Base-by-base conservation (phyloP, 2,888 invertebrate genomes). In the Antitype chi region DNA sequence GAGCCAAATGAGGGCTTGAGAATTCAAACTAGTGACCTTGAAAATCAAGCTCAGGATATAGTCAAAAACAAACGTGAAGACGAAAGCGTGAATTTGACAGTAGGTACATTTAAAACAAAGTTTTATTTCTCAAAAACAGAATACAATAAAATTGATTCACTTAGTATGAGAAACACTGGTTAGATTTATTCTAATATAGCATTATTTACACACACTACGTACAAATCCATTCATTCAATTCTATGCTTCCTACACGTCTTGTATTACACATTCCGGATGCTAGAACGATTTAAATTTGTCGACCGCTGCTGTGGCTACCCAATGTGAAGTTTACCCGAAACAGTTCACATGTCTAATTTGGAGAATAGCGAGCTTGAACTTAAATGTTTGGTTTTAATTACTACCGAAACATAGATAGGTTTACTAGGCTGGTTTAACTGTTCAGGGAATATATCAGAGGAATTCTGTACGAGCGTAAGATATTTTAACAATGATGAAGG, bases 191-290 rank as follows among this genome's bases (percentile, higher is more conserved):
- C 73, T 76, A 78, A 80, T 78, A 84, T 62, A 79, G 80, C 38
- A 85, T 80, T 87, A 85, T 88, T 89, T 84, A 84, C 82, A 78
- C 74, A 74, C 60, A 76, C 80, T 80, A 80, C 84, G 76, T 84
- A 84, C 78, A 84, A 85, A 86, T 78, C 76, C 74, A 60, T 28
- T 28, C 28, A 23, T 28, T 67, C 23, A 78, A 75, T 85, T 88
- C 82, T 84, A 85, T 85, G 81, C 87, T 87, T 90, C 88, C 87
- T 88, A 86, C 78, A 84, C 87, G 86, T 90, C 88, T 93, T 90
- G 84, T 84, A 88, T 93, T 91, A 91, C 91, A 86, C 86, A 86
- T 89, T 90, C 91, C 91, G 91, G 91, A 90, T 89, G 89, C 70
- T 71, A 57, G 80, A 85, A 89, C 88, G 86, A 90, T 92, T 91